Evolutionary conservation across 1,140 invertebrate genomes (phyloP).

Genomic region (Globodera ellingtonae): DNA sequence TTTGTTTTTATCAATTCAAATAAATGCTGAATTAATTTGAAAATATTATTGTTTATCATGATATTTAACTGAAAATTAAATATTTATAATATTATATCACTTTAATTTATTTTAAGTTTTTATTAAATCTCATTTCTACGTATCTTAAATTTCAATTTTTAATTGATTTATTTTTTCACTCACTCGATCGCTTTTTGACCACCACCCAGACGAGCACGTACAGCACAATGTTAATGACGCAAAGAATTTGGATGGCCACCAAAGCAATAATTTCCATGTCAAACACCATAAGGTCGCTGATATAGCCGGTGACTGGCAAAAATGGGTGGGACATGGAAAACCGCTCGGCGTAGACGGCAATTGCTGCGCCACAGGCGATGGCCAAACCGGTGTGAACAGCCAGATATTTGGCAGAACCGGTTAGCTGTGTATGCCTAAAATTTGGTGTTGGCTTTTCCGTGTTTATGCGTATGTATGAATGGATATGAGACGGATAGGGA

Average conservation of each 20-base stretch:
- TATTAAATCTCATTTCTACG: too few species aligned
- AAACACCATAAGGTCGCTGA: conserved; percentile 6
- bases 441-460: too few species aligned
- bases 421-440: too few species aligned
- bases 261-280: background rate
- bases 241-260: background rate
- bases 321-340: conserved; percentile 10
- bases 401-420: background rate
- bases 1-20: too few species aligned
- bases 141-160: too few species aligned
- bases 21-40: too few species aligned
- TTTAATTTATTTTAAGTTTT: too few species aligned
- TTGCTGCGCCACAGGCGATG: background rate
- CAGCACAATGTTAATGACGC: background rate
- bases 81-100: too few species aligned
- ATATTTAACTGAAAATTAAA: too few species aligned
- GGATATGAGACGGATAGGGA: too few species aligned
- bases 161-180: background rate
- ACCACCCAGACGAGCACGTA: conserved; percentile 17
- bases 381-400: conserved; percentile 9
- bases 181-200: background rate
- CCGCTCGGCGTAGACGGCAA: background rate
- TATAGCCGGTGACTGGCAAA: conserved; percentile 18
- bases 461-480: too few species aligned
- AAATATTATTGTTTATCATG: too few species aligned